Base-by-base conservation (phyloP, 1,140 invertebrate species). In the Drosophila pectinifera region DNA sequence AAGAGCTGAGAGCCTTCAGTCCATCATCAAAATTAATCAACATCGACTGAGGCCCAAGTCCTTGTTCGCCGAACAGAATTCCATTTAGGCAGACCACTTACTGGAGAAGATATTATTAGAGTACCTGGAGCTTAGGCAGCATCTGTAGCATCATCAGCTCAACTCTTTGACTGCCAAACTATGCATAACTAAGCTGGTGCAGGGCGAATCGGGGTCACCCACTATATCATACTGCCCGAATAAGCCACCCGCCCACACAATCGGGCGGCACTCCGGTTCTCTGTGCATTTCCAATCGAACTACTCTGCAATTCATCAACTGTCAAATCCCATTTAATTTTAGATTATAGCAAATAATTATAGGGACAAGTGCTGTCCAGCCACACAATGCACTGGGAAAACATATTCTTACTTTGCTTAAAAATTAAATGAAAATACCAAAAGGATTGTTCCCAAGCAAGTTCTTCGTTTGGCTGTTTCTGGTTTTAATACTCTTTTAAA, bases 261-360 rank as follows among this genome's bases (percentile, higher is more conserved):
- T 56, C 42, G 46, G 39, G 16, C 55, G 61, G 53, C 70, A 53
- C 61, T 64, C 55, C n/a, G 54, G 22, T 46, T 68, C 62, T 48
- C 73, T 53, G 38, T 78, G 81, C 73, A 86, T 86, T 78, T 70
- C 63, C 68, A 78, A 85, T 80, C 73, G 81, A 85, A 81, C 78
- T 85, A 51, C 81, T 85, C 53, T 59, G 78, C 82, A 85, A 86
- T 86, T 86, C 82, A 86, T 86, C 82, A 86, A 86, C 78, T 85
- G 81, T 86, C 82, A 86, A 86, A 86, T 86, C 78, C 82, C 82
- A 86, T 86, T 86, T 78, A 86, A 79, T 68, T 88, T 82, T 72
- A 78, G 82, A 86, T 86, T 88, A 88, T 88, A 64, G 78, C 83
- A 86, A 86, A 86, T 88, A 86, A 82, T 86, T 86, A 82, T 86